Evolutionary conservation across 2,888 invertebrate species (phyloP).

Genomic region (Cryptosula pallasiana): DNA sequence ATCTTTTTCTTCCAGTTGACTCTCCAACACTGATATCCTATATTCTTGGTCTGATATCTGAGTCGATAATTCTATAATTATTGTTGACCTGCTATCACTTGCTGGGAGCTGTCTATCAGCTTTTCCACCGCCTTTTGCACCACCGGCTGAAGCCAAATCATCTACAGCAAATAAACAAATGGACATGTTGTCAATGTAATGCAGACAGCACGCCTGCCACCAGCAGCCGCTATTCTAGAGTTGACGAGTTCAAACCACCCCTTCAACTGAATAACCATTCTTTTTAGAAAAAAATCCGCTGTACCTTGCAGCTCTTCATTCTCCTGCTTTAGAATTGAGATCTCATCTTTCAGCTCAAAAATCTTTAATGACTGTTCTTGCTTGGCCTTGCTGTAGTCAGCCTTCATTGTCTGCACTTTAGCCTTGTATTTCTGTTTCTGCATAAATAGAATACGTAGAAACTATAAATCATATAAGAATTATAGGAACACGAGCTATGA

Average conservation of each 20-base stretch:
- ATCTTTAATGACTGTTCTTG: slow-evolving; percentile 23
- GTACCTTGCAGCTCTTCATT: slow-evolving; percentile 10
- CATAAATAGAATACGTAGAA: not conserved
- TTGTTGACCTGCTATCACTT: not conserved
- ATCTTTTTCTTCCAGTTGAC: slow-evolving; percentile 15
- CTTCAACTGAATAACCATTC: too few relatives aligned
- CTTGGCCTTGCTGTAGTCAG: not conserved
- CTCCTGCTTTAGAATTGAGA: not conserved
- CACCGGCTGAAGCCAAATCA: not conserved
- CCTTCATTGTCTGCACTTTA: not conserved
- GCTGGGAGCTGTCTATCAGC: not conserved
- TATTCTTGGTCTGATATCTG: slow-evolving; percentile 12
- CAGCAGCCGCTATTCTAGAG: too few relatives aligned
- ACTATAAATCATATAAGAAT: too few relatives aligned
- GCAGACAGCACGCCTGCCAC: too few relatives aligned
- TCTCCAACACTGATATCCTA: not conserved
- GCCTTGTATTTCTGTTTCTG: slow-evolving; percentile 8
- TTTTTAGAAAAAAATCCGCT: not conserved
- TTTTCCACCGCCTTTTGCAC: too few relatives aligned
- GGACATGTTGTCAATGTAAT: too few relatives aligned
- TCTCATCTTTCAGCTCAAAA: slow-evolving; percentile 16
- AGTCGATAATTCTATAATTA: slow-evolving; percentile 13
- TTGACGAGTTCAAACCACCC: too few relatives aligned
- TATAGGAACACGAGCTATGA: too few relatives aligned
- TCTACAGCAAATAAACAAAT: too few relatives aligned